Conservation (phyloP, 2,797 vertebrate species). For the Peromyscus melanophrys region DNA sequence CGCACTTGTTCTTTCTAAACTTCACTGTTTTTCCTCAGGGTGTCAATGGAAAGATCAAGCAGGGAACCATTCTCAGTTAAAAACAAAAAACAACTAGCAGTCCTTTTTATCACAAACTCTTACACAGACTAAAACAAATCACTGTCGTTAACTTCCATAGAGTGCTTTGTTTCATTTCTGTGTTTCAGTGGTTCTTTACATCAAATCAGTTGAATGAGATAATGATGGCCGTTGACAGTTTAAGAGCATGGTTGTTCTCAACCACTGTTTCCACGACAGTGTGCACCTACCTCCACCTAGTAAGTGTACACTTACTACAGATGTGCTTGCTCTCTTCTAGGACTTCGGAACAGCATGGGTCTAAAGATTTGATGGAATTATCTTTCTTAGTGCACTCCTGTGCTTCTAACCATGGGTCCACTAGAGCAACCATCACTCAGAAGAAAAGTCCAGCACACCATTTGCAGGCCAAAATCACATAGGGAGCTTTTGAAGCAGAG, state of each 20-base stretch:
- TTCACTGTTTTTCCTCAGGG: slow-evolving; percentile 56
- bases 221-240: slow-evolving; percentile 15
- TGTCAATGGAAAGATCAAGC: slow-evolving; percentile 64
- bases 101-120: slow-evolving; percentile 66
- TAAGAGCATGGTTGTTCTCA: neutral
- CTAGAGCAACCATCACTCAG: neutral
- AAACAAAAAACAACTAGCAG: slow-evolving; percentile 12
- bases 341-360: neutral
- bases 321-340: neutral
- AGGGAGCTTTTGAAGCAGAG: neutral
- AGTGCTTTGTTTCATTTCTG: slow-evolving; percentile 54
- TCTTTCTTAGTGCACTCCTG: neutral
- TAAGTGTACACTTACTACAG: neutral
- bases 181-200: slow-evolving; percentile 69
- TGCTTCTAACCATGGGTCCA: neutral
- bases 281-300: neutral
- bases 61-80: slow-evolving; percentile 32
- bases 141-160: slow-evolving; percentile 28
- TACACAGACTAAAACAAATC: slow-evolving; percentile 69
- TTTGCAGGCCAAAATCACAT: neutral
- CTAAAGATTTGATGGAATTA: neutral
- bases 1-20: slow-evolving; percentile 39
- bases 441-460: neutral
- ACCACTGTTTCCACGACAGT: neutral
- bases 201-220: slow-evolving; percentile 46